These are phyloP conservation scores for Pseudomyrmex sp. DNA, from an alignment of 1,140 invertebrate species.

Conservation along the genomic window DNA sequence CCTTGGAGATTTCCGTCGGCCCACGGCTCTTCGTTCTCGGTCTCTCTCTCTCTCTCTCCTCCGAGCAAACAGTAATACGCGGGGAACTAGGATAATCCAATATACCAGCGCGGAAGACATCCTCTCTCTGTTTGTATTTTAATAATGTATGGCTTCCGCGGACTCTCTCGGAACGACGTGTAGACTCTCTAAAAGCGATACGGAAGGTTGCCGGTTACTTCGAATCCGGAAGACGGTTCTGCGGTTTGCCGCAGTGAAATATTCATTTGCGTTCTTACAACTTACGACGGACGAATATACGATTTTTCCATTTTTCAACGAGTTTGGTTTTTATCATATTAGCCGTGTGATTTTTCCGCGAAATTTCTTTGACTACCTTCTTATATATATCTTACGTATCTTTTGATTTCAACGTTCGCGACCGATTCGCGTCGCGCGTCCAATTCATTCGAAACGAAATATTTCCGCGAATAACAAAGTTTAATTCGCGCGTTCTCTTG, in stretches of 20 bases:
- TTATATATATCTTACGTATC: not conserved
- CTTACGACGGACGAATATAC: not conserved
- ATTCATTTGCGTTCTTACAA: slow-evolving; percentile 2
- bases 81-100: slow-evolving; percentile 41
- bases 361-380: no score
- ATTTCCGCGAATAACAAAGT: not conserved
- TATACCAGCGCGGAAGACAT: slow-evolving; percentile 32
- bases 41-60: not conserved
- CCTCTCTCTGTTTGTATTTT: slow-evolving; percentile 47
- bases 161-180: not conserved
- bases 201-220: not conserved
- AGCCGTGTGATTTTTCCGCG: no score
- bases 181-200: not conserved
- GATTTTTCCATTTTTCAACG: not conserved
- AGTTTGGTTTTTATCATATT: not conserved
- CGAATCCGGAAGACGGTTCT: not conserved
- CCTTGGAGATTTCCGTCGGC: slow-evolving; percentile 41
- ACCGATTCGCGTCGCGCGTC: not conserved
- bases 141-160: slow-evolving; percentile 39
- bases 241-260: not conserved
- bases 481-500: not conserved
- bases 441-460: not conserved
- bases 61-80: slow-evolving; percentile 45
- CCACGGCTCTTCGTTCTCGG: slow-evolving; percentile 6
- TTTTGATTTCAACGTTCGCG: not conserved